These are phyloP conservation scores for Parazoanthus atlanticus DNA, from an alignment of 92 coral and sea anemone genomes.

Conservation along the genomic window DNA sequence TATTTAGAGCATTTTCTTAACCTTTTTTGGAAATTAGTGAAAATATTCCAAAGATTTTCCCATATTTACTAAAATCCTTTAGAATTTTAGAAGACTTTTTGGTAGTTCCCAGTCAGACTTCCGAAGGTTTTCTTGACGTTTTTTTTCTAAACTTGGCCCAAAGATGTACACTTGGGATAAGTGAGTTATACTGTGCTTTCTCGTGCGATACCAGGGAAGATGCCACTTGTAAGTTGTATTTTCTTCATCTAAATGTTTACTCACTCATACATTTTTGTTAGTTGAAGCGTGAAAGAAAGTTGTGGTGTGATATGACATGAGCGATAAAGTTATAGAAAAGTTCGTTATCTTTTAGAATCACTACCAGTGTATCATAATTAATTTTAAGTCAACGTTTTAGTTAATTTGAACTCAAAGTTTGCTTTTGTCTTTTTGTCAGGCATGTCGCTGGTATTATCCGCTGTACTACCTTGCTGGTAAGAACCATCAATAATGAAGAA, in stretches of 20 bases:
- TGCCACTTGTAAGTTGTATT: too few species aligned
- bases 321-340: background rate
- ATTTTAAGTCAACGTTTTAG: background rate
- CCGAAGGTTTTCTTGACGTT: too few species aligned
- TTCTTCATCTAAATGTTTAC: too few species aligned
- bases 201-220: background rate
- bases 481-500: conserved; percentile 8
- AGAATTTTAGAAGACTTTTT: too few species aligned
- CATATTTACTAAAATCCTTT: too few species aligned
- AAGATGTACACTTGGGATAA: too few species aligned
- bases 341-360: background rate
- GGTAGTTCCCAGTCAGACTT: too few species aligned
- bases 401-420: conserved; percentile 5
- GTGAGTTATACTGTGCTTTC: background rate
- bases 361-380: background rate
- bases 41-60: too few species aligned
- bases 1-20: too few species aligned
- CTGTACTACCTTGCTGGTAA: conserved; percentile 82
- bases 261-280: background rate
- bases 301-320: background rate
- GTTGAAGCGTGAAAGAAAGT: background rate
- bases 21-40: too few species aligned
- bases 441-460: conserved; percentile 76
- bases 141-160: background rate
- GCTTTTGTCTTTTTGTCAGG: conserved; percentile 50